A percentile compares a stretch with the other conserved stretches of the same genome.
phyloP scores from a whole-genome alignment of 2,888 invertebrate genomes.

The Epinotia demarniana region DNA sequence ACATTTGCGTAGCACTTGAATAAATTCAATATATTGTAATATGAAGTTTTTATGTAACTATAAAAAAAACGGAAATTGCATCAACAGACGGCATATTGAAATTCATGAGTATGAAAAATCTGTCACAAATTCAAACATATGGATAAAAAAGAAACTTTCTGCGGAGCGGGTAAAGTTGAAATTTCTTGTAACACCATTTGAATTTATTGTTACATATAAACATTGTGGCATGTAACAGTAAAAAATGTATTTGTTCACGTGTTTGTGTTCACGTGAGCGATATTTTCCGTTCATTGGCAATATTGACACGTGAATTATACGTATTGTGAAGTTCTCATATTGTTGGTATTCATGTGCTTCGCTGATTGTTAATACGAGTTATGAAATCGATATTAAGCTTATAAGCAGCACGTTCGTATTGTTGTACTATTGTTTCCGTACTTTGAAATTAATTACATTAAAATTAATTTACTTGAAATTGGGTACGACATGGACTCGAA shows the following conservation, averaged over 20 bases:
- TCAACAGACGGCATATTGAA: background rate
- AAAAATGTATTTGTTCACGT: constrained; percentile 5
- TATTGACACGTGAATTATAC: constrained; percentile 13
- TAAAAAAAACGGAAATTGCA: constrained; percentile 18
- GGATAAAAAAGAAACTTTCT: background rate
- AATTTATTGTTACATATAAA: background rate
- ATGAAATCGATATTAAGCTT: background rate
- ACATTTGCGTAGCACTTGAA: constrained; percentile 1
- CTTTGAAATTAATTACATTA: background rate
- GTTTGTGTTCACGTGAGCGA: constrained; percentile 13
- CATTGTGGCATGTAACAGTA: constrained; percentile 1
- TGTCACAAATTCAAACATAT: background rate
- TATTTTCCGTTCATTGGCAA: background rate
- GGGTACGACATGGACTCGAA: background rate
- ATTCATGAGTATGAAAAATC: constrained; percentile 2
- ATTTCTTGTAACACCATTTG: background rate
- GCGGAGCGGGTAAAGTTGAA: background rate
- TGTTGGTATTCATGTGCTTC: background rate
- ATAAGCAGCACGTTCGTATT: background rate
- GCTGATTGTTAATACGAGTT: constrained; percentile 1
- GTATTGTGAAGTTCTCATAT: constrained; percentile 6
- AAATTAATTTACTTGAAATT: background rate
- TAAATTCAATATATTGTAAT: constrained; percentile 13
- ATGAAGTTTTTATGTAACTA: constrained; percentile 1
- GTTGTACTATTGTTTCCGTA: background rate